Percentiles rank a stretch among this genome's conserved stretches.
Conservation (phyloP, 2,888 invertebrate genomes). For the Lissocephala sabroskyi region DNA sequence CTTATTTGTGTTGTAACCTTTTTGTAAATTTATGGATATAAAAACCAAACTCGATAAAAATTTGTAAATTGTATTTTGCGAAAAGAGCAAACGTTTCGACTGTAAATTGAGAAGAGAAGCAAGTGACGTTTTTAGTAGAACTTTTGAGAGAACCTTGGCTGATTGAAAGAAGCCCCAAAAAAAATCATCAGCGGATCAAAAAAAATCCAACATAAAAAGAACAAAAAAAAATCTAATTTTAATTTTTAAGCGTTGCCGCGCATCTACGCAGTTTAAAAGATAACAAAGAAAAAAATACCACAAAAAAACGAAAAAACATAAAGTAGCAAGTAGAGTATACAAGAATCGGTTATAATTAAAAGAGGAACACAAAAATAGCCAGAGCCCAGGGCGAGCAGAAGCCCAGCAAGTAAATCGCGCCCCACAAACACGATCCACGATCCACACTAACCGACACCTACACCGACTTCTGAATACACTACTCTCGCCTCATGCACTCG, state of each 20-base stretch:
- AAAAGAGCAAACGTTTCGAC: constrained; percentile 17
- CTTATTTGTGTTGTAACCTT: constrained; percentile 26
- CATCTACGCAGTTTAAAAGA: no score
- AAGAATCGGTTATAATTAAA: constrained; percentile 10
- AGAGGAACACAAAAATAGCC: constrained; percentile 8
- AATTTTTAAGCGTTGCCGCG: constrained; percentile 11
- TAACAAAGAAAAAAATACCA: no score
- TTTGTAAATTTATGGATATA: constrained; percentile 22
- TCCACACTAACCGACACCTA: constrained; percentile 6
- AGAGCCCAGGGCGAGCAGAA: constrained; percentile 5
- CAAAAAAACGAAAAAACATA: constrained; percentile 15
- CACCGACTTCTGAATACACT: constrained; percentile 5
- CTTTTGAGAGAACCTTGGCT: no score
- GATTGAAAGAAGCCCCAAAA: not conserved
- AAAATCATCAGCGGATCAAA: no score
- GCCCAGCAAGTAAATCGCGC: constrained; percentile 9
- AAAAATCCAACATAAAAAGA: not conserved
- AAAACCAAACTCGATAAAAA: not conserved
- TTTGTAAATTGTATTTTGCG: constrained; percentile 2
- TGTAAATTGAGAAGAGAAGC: constrained; percentile 26
- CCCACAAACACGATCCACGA: constrained; percentile 9
- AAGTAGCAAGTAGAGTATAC: constrained; percentile 47
- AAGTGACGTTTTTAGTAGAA: constrained; percentile 2
- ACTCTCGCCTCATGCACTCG: no score
- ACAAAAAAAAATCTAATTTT: constrained; percentile 1